Base-by-base conservation (phyloP, 2,113 vertebrate genomes). In the Chionis minor region DNA sequence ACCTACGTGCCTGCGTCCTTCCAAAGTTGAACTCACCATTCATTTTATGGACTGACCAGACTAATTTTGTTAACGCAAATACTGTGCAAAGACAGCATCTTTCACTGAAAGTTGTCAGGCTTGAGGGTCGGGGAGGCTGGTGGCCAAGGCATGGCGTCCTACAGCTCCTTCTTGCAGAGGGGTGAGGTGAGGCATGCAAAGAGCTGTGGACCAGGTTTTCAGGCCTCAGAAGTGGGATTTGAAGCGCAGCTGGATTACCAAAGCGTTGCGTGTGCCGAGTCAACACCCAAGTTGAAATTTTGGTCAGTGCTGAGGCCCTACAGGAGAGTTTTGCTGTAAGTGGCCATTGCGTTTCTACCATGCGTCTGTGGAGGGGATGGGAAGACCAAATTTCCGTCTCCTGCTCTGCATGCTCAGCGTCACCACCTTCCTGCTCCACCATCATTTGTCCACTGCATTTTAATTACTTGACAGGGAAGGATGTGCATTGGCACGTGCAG, bases 91-190 rank as follows among this genome's bases (percentile, higher is more conserved):
- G 87, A 0, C 2, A 26, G 27, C 19, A 24, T 51, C 27, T 80
- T 91, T 69, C 4, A 3, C 73, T 69, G 49, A 28, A 87, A 70
- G 14, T 13, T 73, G 33, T 84, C n/a, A 12, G 30, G 18, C 30
- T 22, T 51, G 66, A 67, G 51, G 23, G 23, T 14, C 0, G 0
- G 9, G 38, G 10, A 74, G 10, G 44, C 23, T 2, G 8, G 8
- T 35, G n/a, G 33, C 18, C 38, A 49, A 70, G 11, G 42, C 30
- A 10, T 19, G n/a, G 30, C 38, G 11, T 66, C 42, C 71, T 40
- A 35, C 11, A 47, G 23, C 12, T 61, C 14, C 14, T 54, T 38
- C 44, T 72, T 52, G 33, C 23, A 56, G 58, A 73, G 17, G 8
- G 33, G 30, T 54, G 69, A 71, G 28, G 6, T 62, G 42, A 49